phyloP scores from a whole-genome alignment of 2,797 vertebrate genomes.

The Apogon talboti region DNA sequence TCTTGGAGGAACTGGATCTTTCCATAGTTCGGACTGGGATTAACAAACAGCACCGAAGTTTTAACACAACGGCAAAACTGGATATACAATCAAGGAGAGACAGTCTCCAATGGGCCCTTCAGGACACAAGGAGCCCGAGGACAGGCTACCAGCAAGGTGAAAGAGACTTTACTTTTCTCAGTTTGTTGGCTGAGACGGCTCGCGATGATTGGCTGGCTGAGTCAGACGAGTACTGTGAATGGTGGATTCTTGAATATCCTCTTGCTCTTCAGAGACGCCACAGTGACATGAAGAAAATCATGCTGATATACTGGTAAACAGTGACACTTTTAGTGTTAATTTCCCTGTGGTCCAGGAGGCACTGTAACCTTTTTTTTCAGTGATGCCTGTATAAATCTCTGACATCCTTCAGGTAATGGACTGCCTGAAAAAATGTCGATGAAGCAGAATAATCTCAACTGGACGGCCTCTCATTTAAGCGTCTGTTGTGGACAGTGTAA shows the following conservation, averaged over 20 bases:
- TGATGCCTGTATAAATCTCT: conserved; percentile 42
- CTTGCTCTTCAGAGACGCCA: conserved; percentile 32
- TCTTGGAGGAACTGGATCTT: conserved; percentile 16
- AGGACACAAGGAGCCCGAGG: conserved; percentile 49
- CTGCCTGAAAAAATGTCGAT: conserved; percentile 23
- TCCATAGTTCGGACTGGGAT: conserved; percentile 4
- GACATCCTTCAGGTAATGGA: conserved; percentile 36
- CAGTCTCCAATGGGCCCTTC: conserved; percentile 28
- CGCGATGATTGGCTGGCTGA: conserved; percentile 5
- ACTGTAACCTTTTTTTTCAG: conserved; percentile 6
- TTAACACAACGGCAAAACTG: conserved; percentile 18
- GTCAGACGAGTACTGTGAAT: conserved; percentile 5
- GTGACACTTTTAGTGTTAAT: conserved; percentile 32
- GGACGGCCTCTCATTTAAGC: conserved; percentile 47
- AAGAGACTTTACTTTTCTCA: conserved; percentile 20
- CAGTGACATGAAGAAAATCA: conserved; percentile 21
- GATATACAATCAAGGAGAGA: conserved; percentile 43
- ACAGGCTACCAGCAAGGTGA: conserved; percentile 54
- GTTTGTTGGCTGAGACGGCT: conserved; percentile 17
- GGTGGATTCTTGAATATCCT: conserved; percentile 20
- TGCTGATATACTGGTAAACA: conserved; percentile 41
- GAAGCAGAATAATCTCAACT: conserved; percentile 34
- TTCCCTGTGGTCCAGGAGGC: conserved; percentile 34
- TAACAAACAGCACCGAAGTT: conserved; percentile 27
- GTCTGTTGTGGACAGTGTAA: conserved; percentile 59